phyloP scores from a whole-genome alignment of 1,140 invertebrate species.

The Heliothis virescens region DNA sequence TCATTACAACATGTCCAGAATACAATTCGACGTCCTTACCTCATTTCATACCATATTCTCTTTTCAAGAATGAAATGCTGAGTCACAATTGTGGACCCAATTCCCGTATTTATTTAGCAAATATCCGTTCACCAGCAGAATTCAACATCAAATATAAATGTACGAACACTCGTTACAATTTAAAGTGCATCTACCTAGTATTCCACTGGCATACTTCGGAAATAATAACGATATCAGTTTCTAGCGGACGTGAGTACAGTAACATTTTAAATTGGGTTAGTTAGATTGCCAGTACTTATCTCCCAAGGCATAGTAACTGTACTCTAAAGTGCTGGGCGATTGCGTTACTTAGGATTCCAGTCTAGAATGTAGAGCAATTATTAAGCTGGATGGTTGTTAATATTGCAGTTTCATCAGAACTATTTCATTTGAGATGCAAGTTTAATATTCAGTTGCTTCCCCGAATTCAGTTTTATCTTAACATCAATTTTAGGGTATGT shows the following conservation, averaged over 20 bases:
- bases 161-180: background rate
- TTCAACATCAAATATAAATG: background rate
- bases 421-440: background rate
- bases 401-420: conserved; percentile 3
- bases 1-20: background rate
- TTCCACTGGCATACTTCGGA: conserved; percentile 63
- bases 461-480: background rate
- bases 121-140: background rate
- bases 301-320: conserved; percentile 60
- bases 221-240: conserved; percentile 66
- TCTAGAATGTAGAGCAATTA: background rate
- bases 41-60: background rate
- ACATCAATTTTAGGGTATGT: background rate
- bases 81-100: background rate
- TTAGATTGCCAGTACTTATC: conserved; percentile 74
- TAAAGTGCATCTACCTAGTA: conserved; percentile 24
- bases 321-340: conserved; percentile 41
- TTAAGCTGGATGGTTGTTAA: background rate
- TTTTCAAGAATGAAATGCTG: background rate
- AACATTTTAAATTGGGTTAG: conserved; percentile 77
- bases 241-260: conserved; percentile 66
- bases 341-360: background rate
- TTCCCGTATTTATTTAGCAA: conserved; percentile 11
- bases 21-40: background rate
- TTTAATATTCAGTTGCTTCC: background rate